A percentile compares a stretch with the other conserved stretches of the same genome.
Conservation (phyloP, 2,113 vertebrate species). For the Formicarius rufipectus region DNA sequence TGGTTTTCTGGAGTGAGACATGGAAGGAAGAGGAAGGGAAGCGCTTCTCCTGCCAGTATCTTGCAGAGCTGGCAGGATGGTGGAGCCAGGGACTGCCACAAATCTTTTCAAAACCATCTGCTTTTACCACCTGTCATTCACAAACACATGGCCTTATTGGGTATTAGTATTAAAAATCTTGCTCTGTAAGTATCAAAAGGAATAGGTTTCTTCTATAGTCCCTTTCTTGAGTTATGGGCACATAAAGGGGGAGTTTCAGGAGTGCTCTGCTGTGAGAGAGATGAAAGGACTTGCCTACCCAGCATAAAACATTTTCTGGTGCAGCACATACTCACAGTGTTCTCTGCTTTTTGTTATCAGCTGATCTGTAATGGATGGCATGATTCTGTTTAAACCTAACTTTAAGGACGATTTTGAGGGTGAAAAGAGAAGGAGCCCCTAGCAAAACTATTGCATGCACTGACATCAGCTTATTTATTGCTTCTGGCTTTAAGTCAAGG, state of each 20-base stretch:
- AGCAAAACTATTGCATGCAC: not conserved
- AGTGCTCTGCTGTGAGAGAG: not conserved
- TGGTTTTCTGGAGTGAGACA: not conserved
- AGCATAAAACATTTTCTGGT: not conserved
- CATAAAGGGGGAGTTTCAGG: not conserved
- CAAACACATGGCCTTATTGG: not conserved
- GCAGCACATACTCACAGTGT: not conserved
- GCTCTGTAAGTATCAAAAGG: not conserved
- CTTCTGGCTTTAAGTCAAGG: not conserved
- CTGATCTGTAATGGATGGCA: not conserved
- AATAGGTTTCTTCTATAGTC: not conserved
- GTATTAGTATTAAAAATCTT: not conserved
- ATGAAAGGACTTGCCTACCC: not conserved
- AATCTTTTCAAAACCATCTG: conserved; percentile 53
- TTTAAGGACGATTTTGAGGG: not conserved
- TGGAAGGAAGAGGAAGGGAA: not conserved
- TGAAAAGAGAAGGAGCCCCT: not conserved
- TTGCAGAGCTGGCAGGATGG: not conserved
- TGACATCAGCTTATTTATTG: not conserved
- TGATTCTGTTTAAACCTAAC: conserved; percentile 1
- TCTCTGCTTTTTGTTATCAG: not conserved
- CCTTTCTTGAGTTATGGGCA: not conserved
- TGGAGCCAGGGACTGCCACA: not conserved
- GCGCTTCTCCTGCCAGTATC: not conserved
- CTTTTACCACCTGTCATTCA: conserved; percentile 56